Evolutionary conservation across 2,113 vertebrate genomes (phyloP).

Genomic region (Rhabdomys dilectus): DNA sequence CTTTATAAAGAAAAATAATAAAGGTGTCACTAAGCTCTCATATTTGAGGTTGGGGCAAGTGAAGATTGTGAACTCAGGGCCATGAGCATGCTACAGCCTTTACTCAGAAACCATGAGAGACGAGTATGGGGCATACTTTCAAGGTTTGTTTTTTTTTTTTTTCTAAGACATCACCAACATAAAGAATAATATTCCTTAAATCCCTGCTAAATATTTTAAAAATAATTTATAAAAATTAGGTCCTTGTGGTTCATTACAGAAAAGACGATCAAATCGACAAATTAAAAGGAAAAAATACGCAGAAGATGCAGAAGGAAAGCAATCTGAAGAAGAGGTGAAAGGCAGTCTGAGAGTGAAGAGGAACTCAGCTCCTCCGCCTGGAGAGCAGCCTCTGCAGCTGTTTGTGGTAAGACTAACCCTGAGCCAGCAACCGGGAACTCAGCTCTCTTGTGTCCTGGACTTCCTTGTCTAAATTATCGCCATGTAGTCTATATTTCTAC

Average conservation of each 20-base stretch:
- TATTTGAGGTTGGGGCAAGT: constrained; percentile 46
- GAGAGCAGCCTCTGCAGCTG: constrained; percentile 93
- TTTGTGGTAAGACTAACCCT: constrained; percentile 93
- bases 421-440: background rate
- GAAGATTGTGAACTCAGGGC: background rate
- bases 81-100: constrained; percentile 12
- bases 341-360: constrained; percentile 94
- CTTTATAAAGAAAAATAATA: constrained; percentile 51
- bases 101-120: constrained; percentile 8
- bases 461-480: background rate
- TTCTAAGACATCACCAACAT: background rate
- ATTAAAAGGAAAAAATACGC: constrained; percentile 98
- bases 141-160: too few relatives aligned
- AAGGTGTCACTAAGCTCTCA: constrained; percentile 19
- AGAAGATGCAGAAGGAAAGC: constrained; percentile 94
- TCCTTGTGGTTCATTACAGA: constrained; percentile 87
- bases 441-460: background rate
- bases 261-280: constrained; percentile 98
- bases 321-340: constrained; percentile 96
- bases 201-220: background rate
- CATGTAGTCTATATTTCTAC: background rate
- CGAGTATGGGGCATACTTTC: background rate
- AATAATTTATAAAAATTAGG: constrained; percentile 54
- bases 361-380: constrained; percentile 87
- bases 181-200: constrained; percentile 34